phyloP scores from a whole-genome alignment of 2,888 invertebrate species.

The Torymus aiolomorphi region DNA sequence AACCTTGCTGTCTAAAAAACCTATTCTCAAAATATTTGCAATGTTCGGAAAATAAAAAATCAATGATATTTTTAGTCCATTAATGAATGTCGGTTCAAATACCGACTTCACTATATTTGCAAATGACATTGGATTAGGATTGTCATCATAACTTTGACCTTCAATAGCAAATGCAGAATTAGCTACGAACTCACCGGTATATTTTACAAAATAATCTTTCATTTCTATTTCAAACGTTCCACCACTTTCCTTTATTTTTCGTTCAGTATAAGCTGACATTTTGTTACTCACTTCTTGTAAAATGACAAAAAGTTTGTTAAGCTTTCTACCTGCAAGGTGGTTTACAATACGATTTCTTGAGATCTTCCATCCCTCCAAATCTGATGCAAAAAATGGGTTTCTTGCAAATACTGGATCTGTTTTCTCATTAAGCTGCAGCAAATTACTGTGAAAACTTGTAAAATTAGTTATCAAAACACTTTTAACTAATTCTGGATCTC shows the following conservation, averaged over 20 bases:
- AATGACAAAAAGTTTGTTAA: constrained; percentile 63
- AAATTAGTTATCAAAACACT: constrained; percentile 64
- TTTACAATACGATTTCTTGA: constrained; percentile 47
- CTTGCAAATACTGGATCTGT: constrained; percentile 62
- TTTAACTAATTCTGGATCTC: constrained; percentile 67
- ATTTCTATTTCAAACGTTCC: constrained; percentile 59
- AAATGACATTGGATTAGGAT: constrained; percentile 55
- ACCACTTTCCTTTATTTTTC: constrained; percentile 32
- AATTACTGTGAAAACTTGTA: constrained; percentile 64
- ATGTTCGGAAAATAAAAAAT: constrained; percentile 58
- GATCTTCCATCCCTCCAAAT: constrained; percentile 62
- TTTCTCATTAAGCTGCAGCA: constrained; percentile 41
- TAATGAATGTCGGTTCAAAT: constrained; percentile 62
- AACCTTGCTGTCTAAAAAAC: constrained; percentile 57
- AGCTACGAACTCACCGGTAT: constrained; percentile 66
- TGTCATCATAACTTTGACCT: constrained; percentile 64
- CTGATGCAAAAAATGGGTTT: constrained; percentile 68
- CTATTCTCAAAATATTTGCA: constrained; percentile 30
- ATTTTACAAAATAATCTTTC: constrained; percentile 61
- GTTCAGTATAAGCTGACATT: constrained; percentile 59
- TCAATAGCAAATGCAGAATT: constrained; percentile 64
- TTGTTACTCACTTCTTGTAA: constrained; percentile 60
- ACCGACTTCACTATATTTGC: constrained; percentile 43
- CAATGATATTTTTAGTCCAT: constrained; percentile 48
- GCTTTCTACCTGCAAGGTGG: constrained; percentile 59